Evolutionary conservation across 2,113 vertebrate species (phyloP), one percentile per base, ranked within the genome.

Genomic region (Garra rufa): DNA sequence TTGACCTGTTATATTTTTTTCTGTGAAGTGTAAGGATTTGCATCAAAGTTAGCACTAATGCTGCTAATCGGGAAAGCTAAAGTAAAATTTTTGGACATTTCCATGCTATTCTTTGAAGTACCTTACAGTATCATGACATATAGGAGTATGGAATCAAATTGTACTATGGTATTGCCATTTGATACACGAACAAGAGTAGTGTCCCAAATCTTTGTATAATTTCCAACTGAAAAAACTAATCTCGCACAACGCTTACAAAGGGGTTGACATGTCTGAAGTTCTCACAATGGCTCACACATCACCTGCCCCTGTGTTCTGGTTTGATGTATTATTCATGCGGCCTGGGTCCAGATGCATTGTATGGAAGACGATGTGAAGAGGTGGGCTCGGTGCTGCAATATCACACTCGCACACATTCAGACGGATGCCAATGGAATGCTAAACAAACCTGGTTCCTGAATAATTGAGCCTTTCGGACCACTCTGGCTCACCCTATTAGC

Each of bases 391-490:
- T 67, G 9, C 55, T 78, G 77, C 65, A 73, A 70, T 79, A 81
- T 75, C 50, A 44, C 50, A 41, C 70, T 48, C 59, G 15, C 69
- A 81, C 70, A 79, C 61, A 76, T 81, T 81, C 75, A 83, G 24
- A 59, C 6, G 65, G 79, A 78, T 82, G 83, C 88, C 88, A 87
- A 67, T 59, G 71, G 85, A 89, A 89, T 89, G 85, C 85, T 85
- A 89, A 89, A 85, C 85, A 87, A 85, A 85, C 81, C 88, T 69
- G 79, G 82, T 81, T 88, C 46, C 80, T 88, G 80, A 88, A 88
- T 88, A 85, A 88, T 88, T 88, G 83, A 88, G 83, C 59, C 44
- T 38, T 73, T 88, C 69, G 75, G 87, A 86, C 87, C 73, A 38
- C 71, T 80, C 67, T 67, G 79, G 82, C 79, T 83, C 59, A 55